Conservation (phyloP, 2,113 vertebrate genomes). For the Xiphophorus couchianus region DNA sequence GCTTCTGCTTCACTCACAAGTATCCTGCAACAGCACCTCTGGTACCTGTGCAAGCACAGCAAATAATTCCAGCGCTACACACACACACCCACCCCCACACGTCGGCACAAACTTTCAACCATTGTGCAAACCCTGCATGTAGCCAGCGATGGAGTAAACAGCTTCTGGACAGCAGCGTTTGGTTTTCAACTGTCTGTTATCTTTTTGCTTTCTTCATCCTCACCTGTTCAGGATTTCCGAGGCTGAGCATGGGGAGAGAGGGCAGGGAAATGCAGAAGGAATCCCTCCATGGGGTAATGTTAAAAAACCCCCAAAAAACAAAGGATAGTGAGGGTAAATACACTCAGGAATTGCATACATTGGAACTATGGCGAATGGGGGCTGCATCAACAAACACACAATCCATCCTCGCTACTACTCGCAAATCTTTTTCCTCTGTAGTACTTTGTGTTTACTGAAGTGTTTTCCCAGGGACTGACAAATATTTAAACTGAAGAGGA, state of each 20-base stretch:
- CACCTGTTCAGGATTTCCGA: slow-evolving; percentile 25
- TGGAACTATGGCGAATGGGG: slow-evolving; percentile 7
- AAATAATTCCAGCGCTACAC: slow-evolving; percentile 45
- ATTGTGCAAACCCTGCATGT: slow-evolving; percentile 54
- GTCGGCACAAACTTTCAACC: slow-evolving; percentile 14
- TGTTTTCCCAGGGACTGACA: slow-evolving; percentile 1
- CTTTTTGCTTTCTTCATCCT: slow-evolving; percentile 10
- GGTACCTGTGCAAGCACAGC: slow-evolving; percentile 41
- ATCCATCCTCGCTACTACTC: neutral
- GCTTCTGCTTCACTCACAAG: slow-evolving; percentile 38
- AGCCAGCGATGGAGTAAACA: slow-evolving; percentile 61
- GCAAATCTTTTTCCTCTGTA: slow-evolving; percentile 4
- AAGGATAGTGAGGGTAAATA: slow-evolving; percentile 4
- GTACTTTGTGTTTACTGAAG: slow-evolving; percentile 5
- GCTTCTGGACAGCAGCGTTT: slow-evolving; percentile 41
- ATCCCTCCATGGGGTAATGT: slow-evolving; percentile 33
- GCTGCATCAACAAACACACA: neutral
- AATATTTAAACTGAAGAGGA: slow-evolving; percentile 13
- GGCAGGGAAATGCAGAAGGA: slow-evolving; percentile 34
- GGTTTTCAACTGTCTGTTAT: slow-evolving; percentile 43
- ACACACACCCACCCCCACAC: neutral
- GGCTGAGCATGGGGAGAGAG: slow-evolving; percentile 38
- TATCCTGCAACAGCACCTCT: slow-evolving; percentile 59
- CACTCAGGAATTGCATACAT: slow-evolving; percentile 7
- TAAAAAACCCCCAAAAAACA: neutral